Conservation (phyloP, 2,797 vertebrate species). For the Muscicapa striata region DNA sequence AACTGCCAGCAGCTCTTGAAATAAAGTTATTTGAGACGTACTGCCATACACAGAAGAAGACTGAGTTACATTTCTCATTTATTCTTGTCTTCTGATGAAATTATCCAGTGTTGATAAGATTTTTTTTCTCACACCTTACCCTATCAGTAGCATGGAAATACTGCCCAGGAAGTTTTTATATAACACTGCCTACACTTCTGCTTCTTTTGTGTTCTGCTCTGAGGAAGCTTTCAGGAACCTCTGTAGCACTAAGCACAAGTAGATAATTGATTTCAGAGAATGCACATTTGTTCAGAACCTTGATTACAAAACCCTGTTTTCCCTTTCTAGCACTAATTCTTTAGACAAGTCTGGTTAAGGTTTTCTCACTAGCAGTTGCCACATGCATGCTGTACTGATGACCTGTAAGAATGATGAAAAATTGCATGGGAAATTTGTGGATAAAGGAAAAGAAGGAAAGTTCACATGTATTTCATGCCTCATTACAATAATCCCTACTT, state of each 20-base stretch:
- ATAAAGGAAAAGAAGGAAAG: constrained; percentile 6
- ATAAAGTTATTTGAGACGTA: neutral
- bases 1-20: neutral
- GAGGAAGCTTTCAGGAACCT: neutral
- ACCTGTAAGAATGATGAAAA: constrained; percentile 57
- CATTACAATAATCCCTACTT: constrained; percentile 54
- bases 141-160: neutral
- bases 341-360: neutral
- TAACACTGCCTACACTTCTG: neutral
- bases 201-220: neutral
- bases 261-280: neutral
- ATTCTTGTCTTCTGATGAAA: neutral
- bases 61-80: neutral
- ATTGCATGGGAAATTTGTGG: constrained; percentile 27
- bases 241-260: neutral
- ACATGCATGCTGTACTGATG: neutral
- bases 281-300: neutral
- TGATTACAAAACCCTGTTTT: neutral
- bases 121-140: neutral
- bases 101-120: neutral
- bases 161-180: neutral
- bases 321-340: neutral
- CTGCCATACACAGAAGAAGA: neutral
- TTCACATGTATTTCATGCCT: constrained; percentile 57
- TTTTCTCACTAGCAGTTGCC: neutral